A percentile compares a stretch with the other conserved stretches of the same genome.
Evolutionary conservation across 1,140 invertebrate species (phyloP).

Genomic region (Drosophila neocordata): DNA sequence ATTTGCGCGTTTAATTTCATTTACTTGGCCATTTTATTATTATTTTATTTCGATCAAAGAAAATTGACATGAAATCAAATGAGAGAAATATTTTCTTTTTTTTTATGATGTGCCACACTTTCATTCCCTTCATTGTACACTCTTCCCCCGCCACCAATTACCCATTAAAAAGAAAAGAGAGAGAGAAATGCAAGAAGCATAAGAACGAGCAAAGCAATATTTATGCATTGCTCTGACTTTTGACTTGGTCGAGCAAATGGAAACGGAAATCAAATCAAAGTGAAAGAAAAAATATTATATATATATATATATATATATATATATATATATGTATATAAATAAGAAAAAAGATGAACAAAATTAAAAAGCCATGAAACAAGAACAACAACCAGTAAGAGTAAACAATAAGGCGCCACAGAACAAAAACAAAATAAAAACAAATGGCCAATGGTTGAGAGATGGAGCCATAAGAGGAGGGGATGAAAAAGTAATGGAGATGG

Average conservation of each 20-base stretch:
- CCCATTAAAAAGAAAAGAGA: conserved; percentile 38
- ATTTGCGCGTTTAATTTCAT: conserved; percentile 65
- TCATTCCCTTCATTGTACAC: not conserved
- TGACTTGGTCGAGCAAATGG: conserved; percentile 18
- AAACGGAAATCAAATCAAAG: conserved; percentile 40
- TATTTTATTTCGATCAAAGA: conserved; percentile 67
- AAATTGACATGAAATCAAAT: conserved; percentile 76
- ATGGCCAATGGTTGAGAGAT: not conserved
- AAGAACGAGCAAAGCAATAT: conserved; percentile 27
- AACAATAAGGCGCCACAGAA: conserved; percentile 20
- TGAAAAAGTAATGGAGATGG: not conserved
- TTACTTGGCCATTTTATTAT: conserved; percentile 66
- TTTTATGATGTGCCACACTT: conserved; percentile 49
- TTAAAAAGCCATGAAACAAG: conserved; percentile 44
- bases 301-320: not conserved
- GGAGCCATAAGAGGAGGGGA: not conserved
- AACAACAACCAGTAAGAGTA: conserved; percentile 20
- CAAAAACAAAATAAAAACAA: not conserved
- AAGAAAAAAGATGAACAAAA: conserved; percentile 21
- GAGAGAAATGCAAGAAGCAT: conserved; percentile 4
- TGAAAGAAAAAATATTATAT: not conserved
- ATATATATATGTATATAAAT: not conserved
- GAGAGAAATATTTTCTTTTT: conserved; percentile 40
- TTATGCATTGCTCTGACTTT: conserved; percentile 20
- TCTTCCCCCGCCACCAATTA: not conserved